Evolutionary conservation across 2,113 vertebrate genomes (phyloP), one percentile per base, ranked within the genome.

Genomic region (Athene cunicularia): DNA sequence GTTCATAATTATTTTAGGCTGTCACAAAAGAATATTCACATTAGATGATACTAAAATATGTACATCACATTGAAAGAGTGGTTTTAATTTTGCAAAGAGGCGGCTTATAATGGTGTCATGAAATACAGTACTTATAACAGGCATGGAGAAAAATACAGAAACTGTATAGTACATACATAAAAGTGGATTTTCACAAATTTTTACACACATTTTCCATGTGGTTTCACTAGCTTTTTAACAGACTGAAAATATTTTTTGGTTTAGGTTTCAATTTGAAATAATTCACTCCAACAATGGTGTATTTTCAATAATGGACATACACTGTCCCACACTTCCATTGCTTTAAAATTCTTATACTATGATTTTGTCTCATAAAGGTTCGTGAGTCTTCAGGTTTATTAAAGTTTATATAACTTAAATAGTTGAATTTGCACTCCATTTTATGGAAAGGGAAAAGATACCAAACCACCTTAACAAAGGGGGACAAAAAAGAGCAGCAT

Each of bases 401-500:
- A 23, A 75, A 88, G 66, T 82, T 85, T 66, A 53, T 58, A 27
- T 62, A 66, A 86, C 35, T 93, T 15, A 70, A 92, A 49, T 30
- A 81, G 9, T 35, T 10, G 8, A 72, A 96, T 80, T 75, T 30
- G 13, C 22, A 32, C 27, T 68, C 33, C 2, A 24, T 63, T 72
- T 41, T 53, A 73, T 1, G 1, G 67, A 53, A 58, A 83, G 23
- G 49, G 41, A 64, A 86, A 93, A 62, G 0, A 56, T n/a, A 88
- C 18, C 41, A 88, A 95, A 43, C 85, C 55, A 88, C 82, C 88
- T 90, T 96, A 96, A 95, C 59, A 93, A 82, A 66, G 28, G 14
- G 6, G 8, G 4, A 5, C 11, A 35, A 24, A 27, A 30, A 22
- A 55, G n/a, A 90, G 18, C 50, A 76, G 59, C 62, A 53, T 50